phyloP scores from a whole-genome alignment of 2,113 vertebrate species.

The Gallinago jamesoni region DNA sequence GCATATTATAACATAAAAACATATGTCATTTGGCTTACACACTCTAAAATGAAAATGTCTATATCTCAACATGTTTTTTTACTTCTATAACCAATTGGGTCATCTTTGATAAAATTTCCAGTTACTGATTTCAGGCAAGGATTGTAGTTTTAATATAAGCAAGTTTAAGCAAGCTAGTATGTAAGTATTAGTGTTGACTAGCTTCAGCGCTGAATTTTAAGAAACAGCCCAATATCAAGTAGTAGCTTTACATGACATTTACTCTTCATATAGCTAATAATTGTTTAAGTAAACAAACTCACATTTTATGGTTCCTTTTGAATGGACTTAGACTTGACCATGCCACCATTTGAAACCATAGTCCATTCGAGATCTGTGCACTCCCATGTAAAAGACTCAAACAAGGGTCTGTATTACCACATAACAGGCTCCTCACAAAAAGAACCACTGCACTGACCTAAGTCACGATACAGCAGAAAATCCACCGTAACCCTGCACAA shows the following conservation, averaged over 20 bases:
- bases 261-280: background rate
- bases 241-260: background rate
- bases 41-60: background rate
- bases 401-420: background rate
- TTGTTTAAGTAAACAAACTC: background rate
- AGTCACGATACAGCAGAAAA: background rate
- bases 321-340: background rate
- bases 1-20: background rate
- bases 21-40: background rate
- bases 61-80: background rate
- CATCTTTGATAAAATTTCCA: background rate
- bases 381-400: rapidly evolving
- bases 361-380: background rate
- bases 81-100: background rate
- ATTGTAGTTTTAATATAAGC: background rate
- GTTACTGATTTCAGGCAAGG: background rate
- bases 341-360: background rate
- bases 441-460: background rate
- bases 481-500: background rate
- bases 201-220: background rate
- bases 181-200: background rate
- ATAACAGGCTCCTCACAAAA: background rate
- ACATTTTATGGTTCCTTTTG: background rate
- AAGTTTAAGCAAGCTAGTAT: background rate
- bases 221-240: background rate